phyloP scores from a whole-genome alignment of 2,113 vertebrate genomes.

The Addax nasomaculatus region DNA sequence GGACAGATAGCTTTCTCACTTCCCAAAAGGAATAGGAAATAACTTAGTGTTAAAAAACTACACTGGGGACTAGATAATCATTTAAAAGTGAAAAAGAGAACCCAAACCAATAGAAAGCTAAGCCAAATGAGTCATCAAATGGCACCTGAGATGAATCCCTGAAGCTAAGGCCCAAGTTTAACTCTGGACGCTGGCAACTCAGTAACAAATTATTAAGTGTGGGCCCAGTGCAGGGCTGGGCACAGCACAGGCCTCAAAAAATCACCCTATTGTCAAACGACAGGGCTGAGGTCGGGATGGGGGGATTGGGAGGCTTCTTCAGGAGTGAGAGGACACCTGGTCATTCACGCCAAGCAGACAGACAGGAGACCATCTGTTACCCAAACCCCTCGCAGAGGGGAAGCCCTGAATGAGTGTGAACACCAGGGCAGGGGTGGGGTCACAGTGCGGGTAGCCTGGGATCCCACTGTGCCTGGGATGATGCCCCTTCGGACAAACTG shows the following conservation, averaged over 20 bases:
- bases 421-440: not conserved
- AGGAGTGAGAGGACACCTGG: not conserved
- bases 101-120: not conserved
- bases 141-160: not conserved
- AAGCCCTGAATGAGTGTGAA: not conserved
- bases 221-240: not conserved
- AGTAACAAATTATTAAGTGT: not conserved
- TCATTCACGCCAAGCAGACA: not conserved
- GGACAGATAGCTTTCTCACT: not conserved
- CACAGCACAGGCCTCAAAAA: not conserved
- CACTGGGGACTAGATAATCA: not conserved
- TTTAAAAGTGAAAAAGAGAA: conserved; percentile 15
- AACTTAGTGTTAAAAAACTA: not conserved
- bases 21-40: not conserved
- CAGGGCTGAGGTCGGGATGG: accelerated
- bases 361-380: not conserved
- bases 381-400: not conserved
- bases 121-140: not conserved
- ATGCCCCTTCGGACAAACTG: not conserved
- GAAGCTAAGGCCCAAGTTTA: not conserved
- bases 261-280: not conserved
- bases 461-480: not conserved
- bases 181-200: not conserved
- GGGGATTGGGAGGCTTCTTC: not conserved
- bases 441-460: accelerated